Percentiles rank a stretch among this genome's conserved stretches.
These are phyloP conservation scores for Ypsolopha scabrella DNA, from an alignment of 2,888 invertebrate species.

Conservation along the genomic window DNA sequence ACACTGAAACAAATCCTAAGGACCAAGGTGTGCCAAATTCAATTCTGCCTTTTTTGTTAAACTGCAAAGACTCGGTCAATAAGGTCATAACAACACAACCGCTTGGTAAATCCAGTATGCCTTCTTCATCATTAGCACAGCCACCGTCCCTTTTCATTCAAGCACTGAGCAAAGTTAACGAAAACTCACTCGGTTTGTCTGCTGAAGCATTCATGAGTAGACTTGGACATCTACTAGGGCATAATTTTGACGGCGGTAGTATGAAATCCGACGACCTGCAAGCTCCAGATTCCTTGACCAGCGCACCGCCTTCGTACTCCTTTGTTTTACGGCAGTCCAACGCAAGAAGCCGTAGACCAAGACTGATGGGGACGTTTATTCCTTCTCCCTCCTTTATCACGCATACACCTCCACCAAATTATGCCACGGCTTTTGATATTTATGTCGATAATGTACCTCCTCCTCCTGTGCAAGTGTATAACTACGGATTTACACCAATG, in stretches of 20 bases:
- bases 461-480: conserved; percentile 31
- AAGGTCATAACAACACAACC: not conserved
- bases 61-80: too few relatives aligned
- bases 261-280: conserved; percentile 6
- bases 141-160: conserved; percentile 41
- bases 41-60: too few relatives aligned
- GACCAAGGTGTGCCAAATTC: too few relatives aligned
- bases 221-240: too few relatives aligned
- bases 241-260: too few relatives aligned
- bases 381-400: conserved; percentile 56
- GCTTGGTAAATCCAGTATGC: not conserved
- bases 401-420: conserved; percentile 54
- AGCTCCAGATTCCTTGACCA: conserved; percentile 47
- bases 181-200: conserved; percentile 27
- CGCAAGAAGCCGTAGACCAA: conserved; percentile 22
- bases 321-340: conserved; percentile 36
- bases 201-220: conserved; percentile 10
- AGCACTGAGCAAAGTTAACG: conserved; percentile 41
- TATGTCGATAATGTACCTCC: conserved; percentile 44
- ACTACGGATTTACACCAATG: conserved; percentile 46
- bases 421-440: conserved; percentile 54
- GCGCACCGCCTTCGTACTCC: conserved; percentile 57
- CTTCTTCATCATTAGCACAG: conserved; percentile 5
- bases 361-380: conserved; percentile 54
- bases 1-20: too few relatives aligned